Evolutionary conservation across 2,797 vertebrate genomes (phyloP).

Genomic region (Dipus sagitta): DNA sequence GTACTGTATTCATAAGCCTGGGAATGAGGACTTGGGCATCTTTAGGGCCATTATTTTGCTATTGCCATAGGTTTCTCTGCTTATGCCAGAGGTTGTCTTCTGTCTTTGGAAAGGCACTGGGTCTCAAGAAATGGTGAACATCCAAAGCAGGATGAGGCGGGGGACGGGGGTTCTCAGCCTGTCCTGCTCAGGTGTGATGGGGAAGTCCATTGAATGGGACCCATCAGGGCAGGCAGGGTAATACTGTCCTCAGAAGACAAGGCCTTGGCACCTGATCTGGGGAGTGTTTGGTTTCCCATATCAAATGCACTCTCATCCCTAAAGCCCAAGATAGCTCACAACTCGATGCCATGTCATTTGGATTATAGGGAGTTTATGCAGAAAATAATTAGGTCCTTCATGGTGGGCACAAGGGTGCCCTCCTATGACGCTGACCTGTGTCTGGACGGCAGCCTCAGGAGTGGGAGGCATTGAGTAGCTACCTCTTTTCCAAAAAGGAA

Average conservation of each 20-base stretch:
- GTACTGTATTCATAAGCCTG: too few species aligned
- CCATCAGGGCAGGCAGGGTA: rapidly evolving
- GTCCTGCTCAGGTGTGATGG: background rate
- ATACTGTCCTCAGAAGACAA: background rate
- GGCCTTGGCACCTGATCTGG: background rate
- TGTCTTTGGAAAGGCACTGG: background rate
- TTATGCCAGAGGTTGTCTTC: background rate
- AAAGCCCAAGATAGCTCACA: background rate
- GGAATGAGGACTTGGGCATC: background rate
- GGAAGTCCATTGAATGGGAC: background rate
- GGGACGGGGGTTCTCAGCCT: background rate
- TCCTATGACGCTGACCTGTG: background rate
- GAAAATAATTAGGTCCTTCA: background rate
- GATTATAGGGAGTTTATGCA: background rate
- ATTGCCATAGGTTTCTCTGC: background rate
- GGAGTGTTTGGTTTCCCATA: background rate
- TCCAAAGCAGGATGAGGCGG: background rate
- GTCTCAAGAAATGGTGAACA: background rate
- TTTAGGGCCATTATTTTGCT: background rate
- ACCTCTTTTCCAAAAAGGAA: background rate
- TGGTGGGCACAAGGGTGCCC: background rate
- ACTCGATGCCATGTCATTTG: background rate
- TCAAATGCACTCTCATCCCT: background rate
- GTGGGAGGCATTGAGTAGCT: background rate
- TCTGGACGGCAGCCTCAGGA: background rate